phyloP scores from a whole-genome alignment of 2,888 invertebrate species.

The Trimorus sp. region DNA sequence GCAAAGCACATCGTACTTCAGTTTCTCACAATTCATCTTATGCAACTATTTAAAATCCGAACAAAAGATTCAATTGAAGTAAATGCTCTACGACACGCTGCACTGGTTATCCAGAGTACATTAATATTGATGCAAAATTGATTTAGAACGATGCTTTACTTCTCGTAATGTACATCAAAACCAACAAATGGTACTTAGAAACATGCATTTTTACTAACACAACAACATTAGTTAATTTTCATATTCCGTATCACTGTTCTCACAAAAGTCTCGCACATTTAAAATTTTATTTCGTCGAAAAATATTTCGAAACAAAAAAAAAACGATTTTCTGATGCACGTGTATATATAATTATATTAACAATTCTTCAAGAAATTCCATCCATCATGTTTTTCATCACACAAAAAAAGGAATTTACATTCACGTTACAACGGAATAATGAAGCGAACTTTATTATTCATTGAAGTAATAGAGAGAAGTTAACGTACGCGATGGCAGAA shows the following conservation, averaged over 20 bases:
- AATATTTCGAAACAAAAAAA: no score
- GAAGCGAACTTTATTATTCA: constrained; percentile 21
- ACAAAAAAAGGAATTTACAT: background rate
- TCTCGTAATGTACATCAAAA: constrained; percentile 1
- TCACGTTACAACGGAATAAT: constrained; percentile 20
- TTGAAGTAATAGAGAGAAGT: constrained; percentile 28
- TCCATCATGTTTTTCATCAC: no score
- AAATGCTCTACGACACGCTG: constrained; percentile 31
- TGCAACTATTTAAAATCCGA: background rate
- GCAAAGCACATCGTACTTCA: no score
- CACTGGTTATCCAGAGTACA: constrained; percentile 21
- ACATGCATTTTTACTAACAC: background rate
- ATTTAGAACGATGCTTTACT: constrained; percentile 9
- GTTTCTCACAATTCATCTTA: background rate
- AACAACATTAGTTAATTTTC: no score
- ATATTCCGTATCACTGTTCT: no score
- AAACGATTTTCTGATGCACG: no score
- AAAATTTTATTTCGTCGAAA: no score
- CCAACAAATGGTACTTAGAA: background rate
- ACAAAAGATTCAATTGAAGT: constrained; percentile 9
- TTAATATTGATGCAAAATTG: constrained; percentile 13
- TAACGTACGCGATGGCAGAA: constrained; percentile 37
- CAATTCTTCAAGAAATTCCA: no score
- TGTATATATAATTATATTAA: no score
- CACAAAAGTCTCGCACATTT: no score